Percentiles rank a stretch among this genome's conserved stretches.
Evolutionary conservation across 2,113 vertebrate species (phyloP).

Genomic region (Benitochromis conjunctus): DNA sequence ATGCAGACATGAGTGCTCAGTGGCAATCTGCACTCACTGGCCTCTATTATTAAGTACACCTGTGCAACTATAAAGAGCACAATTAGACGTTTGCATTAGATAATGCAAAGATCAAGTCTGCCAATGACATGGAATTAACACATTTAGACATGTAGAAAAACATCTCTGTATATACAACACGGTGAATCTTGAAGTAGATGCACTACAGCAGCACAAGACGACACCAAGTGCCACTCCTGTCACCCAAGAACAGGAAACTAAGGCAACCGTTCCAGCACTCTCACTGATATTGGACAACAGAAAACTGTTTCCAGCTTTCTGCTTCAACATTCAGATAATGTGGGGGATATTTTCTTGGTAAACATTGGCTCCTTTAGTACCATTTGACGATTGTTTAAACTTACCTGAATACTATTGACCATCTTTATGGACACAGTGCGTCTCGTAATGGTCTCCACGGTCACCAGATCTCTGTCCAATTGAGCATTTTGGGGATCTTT

Average conservation of each 20-base stretch:
- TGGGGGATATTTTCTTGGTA: not conserved
- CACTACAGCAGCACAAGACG: not conserved
- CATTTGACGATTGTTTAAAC: not conserved
- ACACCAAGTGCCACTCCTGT: not conserved
- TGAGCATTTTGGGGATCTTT: not conserved
- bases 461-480: not conserved
- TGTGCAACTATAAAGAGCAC: not conserved
- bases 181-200: not conserved
- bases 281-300: not conserved
- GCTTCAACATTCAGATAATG: not conserved
- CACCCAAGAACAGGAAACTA: not conserved
- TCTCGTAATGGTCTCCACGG: not conserved
- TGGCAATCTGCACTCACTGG: not conserved
- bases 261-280: not conserved
- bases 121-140: not conserved
- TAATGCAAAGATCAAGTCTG: not conserved
- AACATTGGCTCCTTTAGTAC: not conserved
- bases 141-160: not conserved
- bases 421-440: not conserved
- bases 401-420: not conserved
- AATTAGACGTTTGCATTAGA: not conserved
- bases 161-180: not conserved
- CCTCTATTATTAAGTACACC: not conserved
- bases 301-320: not conserved
- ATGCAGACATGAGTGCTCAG: not conserved